phyloP scores from a whole-genome alignment of 1,140 invertebrate genomes.

The Dryas iulia region DNA sequence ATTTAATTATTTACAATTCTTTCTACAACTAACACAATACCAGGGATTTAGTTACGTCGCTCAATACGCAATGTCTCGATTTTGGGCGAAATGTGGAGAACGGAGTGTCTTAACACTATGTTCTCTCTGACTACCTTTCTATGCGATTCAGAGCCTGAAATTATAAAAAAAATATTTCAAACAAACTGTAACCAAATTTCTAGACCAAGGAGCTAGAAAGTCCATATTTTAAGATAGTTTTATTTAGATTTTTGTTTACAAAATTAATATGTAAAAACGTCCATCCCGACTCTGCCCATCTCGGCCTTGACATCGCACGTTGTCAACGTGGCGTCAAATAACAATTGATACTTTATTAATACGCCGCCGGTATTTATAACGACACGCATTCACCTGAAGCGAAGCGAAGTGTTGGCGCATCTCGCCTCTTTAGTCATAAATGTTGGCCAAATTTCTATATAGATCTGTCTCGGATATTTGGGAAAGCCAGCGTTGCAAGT shows the following conservation, averaged over 20 bases:
- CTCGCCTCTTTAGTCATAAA: conserved; percentile 6
- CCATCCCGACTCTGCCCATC: conserved; percentile 23
- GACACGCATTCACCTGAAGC: conserved; percentile 34
- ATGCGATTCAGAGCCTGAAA: too few relatives aligned
- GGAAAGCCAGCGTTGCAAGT: not conserved
- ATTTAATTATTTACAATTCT: too few relatives aligned
- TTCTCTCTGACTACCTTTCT: too few relatives aligned
- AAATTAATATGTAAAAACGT: conserved; percentile 5
- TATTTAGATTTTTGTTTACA: conserved; percentile 35
- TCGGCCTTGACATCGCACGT: conserved; percentile 44
- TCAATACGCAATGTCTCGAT: too few relatives aligned
- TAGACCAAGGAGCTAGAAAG: too few relatives aligned
- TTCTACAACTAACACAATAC: too few relatives aligned
- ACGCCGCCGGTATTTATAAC: conserved; percentile 14
- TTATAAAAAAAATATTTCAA: too few relatives aligned
- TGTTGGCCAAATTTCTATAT: conserved; percentile 3
- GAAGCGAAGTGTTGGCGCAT: conserved; percentile 38
- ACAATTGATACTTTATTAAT: conserved; percentile 41
- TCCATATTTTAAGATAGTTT: too few relatives aligned
- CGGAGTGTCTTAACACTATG: too few relatives aligned
- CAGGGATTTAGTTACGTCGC: too few relatives aligned
- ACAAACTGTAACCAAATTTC: too few relatives aligned
- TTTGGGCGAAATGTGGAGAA: too few relatives aligned
- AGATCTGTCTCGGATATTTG: not conserved
- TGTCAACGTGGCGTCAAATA: conserved; percentile 34